Percentiles rank a stretch among this genome's conserved stretches.
Evolutionary conservation across 1,140 invertebrate species (phyloP).

Genomic region (Berghia stephanieae): DNA sequence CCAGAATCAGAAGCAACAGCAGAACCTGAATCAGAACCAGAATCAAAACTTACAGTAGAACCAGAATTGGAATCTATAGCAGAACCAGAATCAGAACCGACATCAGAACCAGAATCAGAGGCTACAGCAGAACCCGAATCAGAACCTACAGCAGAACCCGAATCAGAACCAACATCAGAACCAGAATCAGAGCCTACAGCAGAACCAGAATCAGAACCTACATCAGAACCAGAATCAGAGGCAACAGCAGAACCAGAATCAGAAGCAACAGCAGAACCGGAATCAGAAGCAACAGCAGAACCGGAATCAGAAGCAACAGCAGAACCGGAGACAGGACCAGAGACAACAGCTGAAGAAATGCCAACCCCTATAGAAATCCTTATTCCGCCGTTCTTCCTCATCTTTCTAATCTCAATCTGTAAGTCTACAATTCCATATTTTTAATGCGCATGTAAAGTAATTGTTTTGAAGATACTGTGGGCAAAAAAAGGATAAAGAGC

Average conservation of each 20-base stretch:
- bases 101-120: constrained; percentile 2
- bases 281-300: constrained; percentile 21
- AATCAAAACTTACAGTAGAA: constrained; percentile 18
- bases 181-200: too few relatives aligned
- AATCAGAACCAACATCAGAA: constrained; percentile 25
- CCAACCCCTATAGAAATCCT: constrained; percentile 43
- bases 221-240: not conserved
- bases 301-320: constrained; percentile 20
- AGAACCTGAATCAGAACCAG: constrained; percentile 32
- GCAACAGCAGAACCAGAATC: constrained; percentile 5
- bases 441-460: not conserved
- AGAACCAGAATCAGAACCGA: constrained; percentile 22
- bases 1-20: constrained; percentile 29
- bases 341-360: constrained; percentile 21
- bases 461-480: not conserved
- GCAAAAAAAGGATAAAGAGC: not conserved
- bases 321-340: constrained; percentile 22
- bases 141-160: constrained; percentile 28
- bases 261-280: constrained; percentile 4
- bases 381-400: constrained; percentile 40
- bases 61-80: constrained; percentile 12
- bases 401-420: constrained; percentile 37
- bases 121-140: constrained; percentile 2
- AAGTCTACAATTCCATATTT: constrained; percentile 8
- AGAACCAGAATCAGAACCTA: too few relatives aligned